Percentiles rank a stretch among this genome's conserved stretches.
Conservation (phyloP, 2,888 invertebrate species). For the Resseliella maxima region DNA sequence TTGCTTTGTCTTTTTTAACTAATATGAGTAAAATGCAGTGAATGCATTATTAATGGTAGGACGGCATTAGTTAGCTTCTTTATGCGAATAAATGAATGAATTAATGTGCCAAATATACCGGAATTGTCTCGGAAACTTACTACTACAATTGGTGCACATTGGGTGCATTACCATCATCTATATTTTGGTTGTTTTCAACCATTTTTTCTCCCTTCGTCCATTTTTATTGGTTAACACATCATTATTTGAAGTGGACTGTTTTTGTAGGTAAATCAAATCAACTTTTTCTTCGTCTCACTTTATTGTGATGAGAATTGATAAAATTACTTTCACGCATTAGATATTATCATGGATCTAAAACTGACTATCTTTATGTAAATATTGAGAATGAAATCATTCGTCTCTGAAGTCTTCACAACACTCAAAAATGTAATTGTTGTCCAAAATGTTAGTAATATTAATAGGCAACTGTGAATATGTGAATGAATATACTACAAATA, state of each 20-base stretch:
- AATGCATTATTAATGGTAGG: slow-evolving; percentile 14
- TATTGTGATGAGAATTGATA: no score
- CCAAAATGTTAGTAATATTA: no score
- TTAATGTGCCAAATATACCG: neutral
- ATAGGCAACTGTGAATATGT: no score
- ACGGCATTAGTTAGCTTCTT: slow-evolving; percentile 4
- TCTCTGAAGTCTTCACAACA: no score
- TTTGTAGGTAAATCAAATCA: neutral
- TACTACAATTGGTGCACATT: neutral
- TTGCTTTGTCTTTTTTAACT: neutral
- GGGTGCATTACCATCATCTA: neutral
- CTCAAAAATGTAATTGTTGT: no score
- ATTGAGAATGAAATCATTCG: no score
- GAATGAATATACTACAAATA: no score
- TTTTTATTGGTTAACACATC: slow-evolving; percentile 54
- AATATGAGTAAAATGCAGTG: neutral
- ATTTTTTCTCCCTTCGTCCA: neutral
- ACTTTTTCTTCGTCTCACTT: neutral
- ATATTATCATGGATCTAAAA: no score
- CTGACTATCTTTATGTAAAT: no score
- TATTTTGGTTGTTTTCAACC: neutral
- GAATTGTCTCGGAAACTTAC: neutral
- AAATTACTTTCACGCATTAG: no score
- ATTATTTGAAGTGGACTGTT: slow-evolving; percentile 1
- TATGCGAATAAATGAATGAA: neutral